These are phyloP conservation scores for Oophaga sylvatica DNA, from an alignment of 2,797 vertebrate genomes.

Conservation along the genomic window DNA sequence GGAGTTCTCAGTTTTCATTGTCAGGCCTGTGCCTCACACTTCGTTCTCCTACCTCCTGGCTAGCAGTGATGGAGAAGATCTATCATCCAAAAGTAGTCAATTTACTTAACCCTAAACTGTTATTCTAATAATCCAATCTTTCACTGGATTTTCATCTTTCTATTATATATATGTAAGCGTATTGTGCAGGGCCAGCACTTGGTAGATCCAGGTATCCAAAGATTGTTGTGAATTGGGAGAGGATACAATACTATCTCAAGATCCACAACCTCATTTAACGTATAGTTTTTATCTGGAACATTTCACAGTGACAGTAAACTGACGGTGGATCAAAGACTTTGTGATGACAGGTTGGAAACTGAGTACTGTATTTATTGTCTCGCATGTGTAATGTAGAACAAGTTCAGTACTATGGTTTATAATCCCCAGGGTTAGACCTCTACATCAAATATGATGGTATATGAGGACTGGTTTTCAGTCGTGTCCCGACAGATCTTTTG, in stretches of 20 bases:
- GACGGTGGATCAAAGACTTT: neutral
- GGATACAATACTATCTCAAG: neutral
- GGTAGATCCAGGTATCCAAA: neutral
- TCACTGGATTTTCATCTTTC: neutral
- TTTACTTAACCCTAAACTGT: no score
- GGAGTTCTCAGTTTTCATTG: neutral
- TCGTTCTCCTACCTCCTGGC: no score
- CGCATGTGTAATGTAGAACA: no score
- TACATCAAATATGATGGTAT: neutral
- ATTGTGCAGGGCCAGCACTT: neutral
- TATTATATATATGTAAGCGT: neutral
- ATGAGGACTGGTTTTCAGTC: no score
- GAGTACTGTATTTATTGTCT: no score
- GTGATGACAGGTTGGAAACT: neutral
- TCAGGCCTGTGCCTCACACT: no score
- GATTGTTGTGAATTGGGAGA: neutral
- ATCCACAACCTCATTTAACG: neutral
- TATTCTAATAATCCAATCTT: neutral
- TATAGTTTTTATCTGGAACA: no score
- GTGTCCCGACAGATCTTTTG: no score
- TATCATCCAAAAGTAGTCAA: neutral
- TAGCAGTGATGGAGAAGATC: neutral
- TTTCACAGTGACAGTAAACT: neutral
- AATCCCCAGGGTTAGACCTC: neutral
- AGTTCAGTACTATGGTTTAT: neutral